phyloP scores from a whole-genome alignment of 2,797 vertebrate species.

The Oreochromis grahami region DNA sequence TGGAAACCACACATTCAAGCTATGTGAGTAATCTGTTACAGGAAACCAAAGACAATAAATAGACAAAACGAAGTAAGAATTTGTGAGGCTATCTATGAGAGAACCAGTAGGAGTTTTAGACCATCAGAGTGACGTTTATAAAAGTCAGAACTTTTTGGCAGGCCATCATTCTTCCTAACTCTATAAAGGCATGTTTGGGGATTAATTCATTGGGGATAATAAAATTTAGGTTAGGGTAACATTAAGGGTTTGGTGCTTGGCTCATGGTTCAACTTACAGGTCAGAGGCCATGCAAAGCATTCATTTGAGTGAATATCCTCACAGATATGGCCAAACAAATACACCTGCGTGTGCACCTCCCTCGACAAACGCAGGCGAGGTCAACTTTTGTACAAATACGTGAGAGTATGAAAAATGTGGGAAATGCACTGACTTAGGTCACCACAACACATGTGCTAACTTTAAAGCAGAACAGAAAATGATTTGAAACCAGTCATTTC shows the following conservation, averaged over 20 bases:
- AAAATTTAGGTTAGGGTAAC: neutral
- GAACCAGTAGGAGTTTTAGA: neutral
- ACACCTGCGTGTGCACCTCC: neutral
- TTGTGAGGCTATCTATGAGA: neutral
- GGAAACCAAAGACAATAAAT: neutral
- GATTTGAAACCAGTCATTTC: neutral
- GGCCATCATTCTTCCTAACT: neutral
- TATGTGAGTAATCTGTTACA: neutral
- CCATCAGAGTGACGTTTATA: neutral
- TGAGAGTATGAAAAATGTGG: neutral
- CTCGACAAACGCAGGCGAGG: neutral
- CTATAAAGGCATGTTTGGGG: neutral
- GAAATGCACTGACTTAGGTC: neutral
- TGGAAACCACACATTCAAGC: neutral
- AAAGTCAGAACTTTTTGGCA: neutral
- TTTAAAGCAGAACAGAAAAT: neutral
- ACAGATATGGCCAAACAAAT: neutral
- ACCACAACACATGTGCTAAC: neutral
- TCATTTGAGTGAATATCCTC: neutral
- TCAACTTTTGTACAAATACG: neutral
- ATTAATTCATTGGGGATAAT: neutral
- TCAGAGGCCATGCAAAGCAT: neutral
- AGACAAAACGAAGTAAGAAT: neutral
- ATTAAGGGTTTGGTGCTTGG: neutral
- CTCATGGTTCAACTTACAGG: neutral